Evolutionary conservation across 30 jellyfish, hydroid and myxozoan genomes (phyloP), one percentile per base, ranked within the genome.

Genomic region (Cassiopea xamachana): DNA sequence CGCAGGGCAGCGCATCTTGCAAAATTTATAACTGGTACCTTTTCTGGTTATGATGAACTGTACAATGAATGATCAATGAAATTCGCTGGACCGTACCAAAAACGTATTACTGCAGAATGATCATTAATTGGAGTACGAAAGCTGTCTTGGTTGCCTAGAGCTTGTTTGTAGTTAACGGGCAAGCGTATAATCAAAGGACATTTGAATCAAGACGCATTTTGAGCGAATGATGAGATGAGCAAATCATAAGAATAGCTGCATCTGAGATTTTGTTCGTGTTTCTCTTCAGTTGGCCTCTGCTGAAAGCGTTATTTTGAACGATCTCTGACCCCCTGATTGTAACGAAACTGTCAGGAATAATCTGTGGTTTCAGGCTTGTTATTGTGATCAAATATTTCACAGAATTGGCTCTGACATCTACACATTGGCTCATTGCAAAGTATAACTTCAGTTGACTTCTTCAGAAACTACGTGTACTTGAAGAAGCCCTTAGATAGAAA

Each of bases 11-110:
- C 15, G 69, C 69, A 4, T 9, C 15, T 64, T 64, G 74, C 43
- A 9, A 27, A 17, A 14, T 71, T 6, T 14, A 0, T 12, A 10
- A 71, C 80, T 71, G 80, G 80, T 71, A 39, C 15, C 27, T 4
- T 19, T 71, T 71, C 6, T 39, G 80, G 58, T 71, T 55, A 43
- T 8, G 80, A 7, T 71, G 55, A 12, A 27, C 55, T 27, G 80
- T 71, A 71, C 80, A 71, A 71, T 71, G 80, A 71, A 71, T 18
- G 55, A 55, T 71, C 80, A 71, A 71, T 71, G 80, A 71, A 71
- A 19, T 19, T 19, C 80, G 55, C 5, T 55, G 80, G 55, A 12
- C 58, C 80, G 15, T 71, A 19, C n/a, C 80, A 8, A 8, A 10
- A 71, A 16, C n/a, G 55, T 19, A 19, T 3, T 15, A 3, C 55